phyloP scores from a whole-genome alignment of 2,797 vertebrate genomes.

The Hylomyscus alleni region DNA sequence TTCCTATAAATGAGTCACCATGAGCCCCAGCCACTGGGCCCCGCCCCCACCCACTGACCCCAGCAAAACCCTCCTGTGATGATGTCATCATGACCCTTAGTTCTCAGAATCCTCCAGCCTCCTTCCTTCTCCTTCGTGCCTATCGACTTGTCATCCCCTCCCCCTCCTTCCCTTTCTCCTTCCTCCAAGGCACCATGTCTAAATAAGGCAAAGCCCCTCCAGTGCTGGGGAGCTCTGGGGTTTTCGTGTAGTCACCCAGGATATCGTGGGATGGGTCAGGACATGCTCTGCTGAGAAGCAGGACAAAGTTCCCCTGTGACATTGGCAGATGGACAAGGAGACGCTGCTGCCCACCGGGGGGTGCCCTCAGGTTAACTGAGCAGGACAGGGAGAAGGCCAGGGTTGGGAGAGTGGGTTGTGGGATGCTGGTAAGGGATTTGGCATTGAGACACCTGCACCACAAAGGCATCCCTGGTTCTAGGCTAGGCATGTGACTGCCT shows the following conservation, averaged over 20 bases:
- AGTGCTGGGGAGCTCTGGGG: no score
- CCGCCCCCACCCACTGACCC: constrained; percentile 72
- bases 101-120: constrained; percentile 78
- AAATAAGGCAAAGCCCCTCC: constrained; percentile 67
- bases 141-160: constrained; percentile 49
- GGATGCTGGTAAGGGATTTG: neutral
- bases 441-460: neutral
- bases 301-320: neutral
- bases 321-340: neutral
- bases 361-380: neutral
- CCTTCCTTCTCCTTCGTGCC: constrained; percentile 67
- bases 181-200: constrained; percentile 34
- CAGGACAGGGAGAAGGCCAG: neutral
- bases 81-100: constrained; percentile 65
- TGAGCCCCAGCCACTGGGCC: neutral
- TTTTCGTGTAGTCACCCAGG: neutral
- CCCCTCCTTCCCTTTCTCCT: constrained; percentile 65
- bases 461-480: neutral
- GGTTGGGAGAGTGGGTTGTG: neutral
- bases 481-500: neutral
- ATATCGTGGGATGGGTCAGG: neutral
- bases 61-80: constrained; percentile 53
- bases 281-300: neutral
- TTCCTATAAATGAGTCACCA: constrained; percentile 78
- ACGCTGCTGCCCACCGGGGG: neutral